A percentile compares a stretch with the other conserved stretches of the same genome.
These are phyloP conservation scores for Nezara viridula DNA, from an alignment of 2,888 invertebrate species.

Conservation along the genomic window DNA sequence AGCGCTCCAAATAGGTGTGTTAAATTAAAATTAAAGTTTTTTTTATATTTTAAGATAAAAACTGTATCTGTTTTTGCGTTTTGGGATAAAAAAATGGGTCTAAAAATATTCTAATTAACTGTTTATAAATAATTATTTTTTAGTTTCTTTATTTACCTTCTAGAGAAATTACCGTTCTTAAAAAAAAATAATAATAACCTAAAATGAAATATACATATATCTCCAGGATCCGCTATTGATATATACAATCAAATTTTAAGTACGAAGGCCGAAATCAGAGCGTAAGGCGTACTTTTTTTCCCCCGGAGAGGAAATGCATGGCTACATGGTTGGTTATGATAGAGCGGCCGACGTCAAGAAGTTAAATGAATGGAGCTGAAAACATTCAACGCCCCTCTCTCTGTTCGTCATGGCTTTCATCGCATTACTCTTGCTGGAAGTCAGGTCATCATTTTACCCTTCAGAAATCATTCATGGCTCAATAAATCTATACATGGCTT, in stretches of 20 bases:
- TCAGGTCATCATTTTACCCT: neutral
- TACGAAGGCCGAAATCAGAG: neutral
- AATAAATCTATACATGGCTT: neutral
- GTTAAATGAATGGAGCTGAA: constrained; percentile 4
- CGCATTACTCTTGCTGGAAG: constrained; percentile 16
- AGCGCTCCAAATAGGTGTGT: too few species aligned
- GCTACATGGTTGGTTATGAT: neutral
- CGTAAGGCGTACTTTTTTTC: neutral
- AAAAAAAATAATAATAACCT: too few species aligned
- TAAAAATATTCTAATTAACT: too few species aligned
- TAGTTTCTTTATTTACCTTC: too few species aligned
- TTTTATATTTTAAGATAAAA: too few species aligned
- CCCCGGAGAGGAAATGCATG: neutral
- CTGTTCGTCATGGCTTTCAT: neutral
- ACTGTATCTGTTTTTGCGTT: too few species aligned
- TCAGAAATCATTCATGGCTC: neutral
- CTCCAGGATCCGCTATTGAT: too few species aligned
- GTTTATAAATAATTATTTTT: too few species aligned
- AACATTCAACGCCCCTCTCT: neutral
- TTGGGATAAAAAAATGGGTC: too few species aligned
- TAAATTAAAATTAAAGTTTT: too few species aligned
- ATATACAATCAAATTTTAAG: neutral
- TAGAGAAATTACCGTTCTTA: too few species aligned
- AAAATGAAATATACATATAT: too few species aligned
- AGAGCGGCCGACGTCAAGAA: neutral